These are phyloP conservation scores for Drosophila longiperda DNA, from an alignment of 2,888 invertebrate species.

Conservation along the genomic window DNA sequence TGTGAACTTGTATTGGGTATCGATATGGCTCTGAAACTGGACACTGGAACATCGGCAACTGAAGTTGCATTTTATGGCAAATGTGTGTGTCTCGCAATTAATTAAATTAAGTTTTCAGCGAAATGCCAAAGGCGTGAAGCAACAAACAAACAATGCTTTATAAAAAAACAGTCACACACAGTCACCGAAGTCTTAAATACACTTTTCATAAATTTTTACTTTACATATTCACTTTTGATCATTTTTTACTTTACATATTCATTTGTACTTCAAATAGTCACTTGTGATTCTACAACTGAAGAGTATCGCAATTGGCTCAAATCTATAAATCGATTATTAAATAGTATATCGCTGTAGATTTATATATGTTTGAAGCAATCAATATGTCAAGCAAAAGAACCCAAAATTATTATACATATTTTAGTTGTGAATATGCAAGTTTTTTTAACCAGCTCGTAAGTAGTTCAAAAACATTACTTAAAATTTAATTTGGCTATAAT, in stretches of 20 bases:
- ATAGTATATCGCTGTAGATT: neutral
- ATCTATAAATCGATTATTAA: neutral
- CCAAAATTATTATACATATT: neutral
- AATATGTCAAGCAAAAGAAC: neutral
- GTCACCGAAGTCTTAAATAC: constrained; percentile 30
- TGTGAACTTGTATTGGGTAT: constrained; percentile 7
- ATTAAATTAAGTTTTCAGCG: constrained; percentile 81
- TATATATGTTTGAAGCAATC: neutral
- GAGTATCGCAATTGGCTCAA: neutral
- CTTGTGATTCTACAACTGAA: neutral
- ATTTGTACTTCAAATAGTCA: neutral
- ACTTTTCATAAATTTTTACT: neutral
- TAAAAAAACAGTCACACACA: neutral
- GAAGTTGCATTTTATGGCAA: constrained; percentile 56
- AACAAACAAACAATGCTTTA: constrained; percentile 47
- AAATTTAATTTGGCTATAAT: neutral
- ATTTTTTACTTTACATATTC: neutral
- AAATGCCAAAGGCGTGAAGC: constrained; percentile 79
- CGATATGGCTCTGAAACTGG: constrained; percentile 13
- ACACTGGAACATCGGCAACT: constrained; percentile 12
- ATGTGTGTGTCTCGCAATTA: constrained; percentile 77
- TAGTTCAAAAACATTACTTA: neutral
- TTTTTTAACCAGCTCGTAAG: neutral
- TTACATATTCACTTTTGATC: no score
- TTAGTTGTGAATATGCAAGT: neutral